Evolutionary conservation across 2,113 vertebrate genomes (phyloP).

Genomic region (Danionella cerebrum): DNA sequence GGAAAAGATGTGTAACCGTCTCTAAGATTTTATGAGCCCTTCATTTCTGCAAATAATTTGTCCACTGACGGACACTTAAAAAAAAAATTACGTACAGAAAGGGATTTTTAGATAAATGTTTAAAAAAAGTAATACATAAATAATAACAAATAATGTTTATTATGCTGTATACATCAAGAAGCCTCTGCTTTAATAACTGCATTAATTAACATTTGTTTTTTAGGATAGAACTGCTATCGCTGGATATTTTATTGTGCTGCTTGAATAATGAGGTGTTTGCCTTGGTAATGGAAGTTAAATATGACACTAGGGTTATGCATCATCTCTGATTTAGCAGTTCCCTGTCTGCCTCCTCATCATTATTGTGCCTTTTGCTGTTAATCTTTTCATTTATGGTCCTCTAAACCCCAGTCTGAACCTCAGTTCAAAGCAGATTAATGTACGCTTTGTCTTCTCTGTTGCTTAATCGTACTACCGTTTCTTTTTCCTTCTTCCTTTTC

Average conservation of each 20-base stretch:
- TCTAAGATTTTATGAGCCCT: conserved; percentile 10
- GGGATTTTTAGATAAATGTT: no score
- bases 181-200: conserved; percentile 18
- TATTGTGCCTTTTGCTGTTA: conserved; percentile 38
- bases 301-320: conserved; percentile 30
- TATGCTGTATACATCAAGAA: conserved; percentile 7
- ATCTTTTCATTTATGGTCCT: conserved; percentile 39
- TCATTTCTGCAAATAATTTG: conserved; percentile 29
- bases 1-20: conserved; percentile 8
- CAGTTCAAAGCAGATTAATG: conserved; percentile 43
- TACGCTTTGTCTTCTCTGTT: conserved; percentile 24
- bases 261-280: conserved; percentile 39
- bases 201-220: no score
- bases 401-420: conserved; percentile 32
- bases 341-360: conserved; percentile 31
- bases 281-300: conserved; percentile 41
- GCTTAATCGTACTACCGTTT: conserved; percentile 45
- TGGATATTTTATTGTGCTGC: conserved; percentile 26
- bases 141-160: conserved; percentile 12
- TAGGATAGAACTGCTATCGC: conserved; percentile 4
- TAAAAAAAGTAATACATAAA: background rate
- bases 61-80: background rate
- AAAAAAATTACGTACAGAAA: background rate
- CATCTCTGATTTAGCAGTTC: conserved; percentile 27
- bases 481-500: conserved; percentile 21